Base-by-base conservation (phyloP, 2,797 vertebrate species). In the Ptychobarbus kaznakovi region DNA sequence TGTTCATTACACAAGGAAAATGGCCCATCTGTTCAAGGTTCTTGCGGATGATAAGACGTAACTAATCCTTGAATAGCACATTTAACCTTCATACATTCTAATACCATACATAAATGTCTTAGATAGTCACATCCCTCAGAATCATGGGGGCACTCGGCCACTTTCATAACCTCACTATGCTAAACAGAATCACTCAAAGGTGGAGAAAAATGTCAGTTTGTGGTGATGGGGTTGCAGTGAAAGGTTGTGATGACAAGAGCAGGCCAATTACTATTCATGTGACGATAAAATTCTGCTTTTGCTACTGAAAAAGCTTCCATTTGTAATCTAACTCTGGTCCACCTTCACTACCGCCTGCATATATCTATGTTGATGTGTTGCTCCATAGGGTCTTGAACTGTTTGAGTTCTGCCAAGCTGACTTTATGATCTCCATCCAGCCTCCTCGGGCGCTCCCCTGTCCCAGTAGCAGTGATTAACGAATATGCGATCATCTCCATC, bases 371-470 rank as follows among this genome's bases (percentile, higher is more conserved):
- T 66, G 65, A 74, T 6, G 84, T 86, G 81, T 74, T 81, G 75
- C 40, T 79, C 80, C 83, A 81, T 65, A 51, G 44, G 44, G 85
- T 61, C 56, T 77, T 75, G 49, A 89, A 72, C 86, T 82, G 87
- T 84, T 87, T 82, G 83, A 35, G 86, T 86, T 87, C 88, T 90
- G 91, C 91, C 91, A 90, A 89, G 87, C 73, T 73, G 20, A 81
- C 79, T 89, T 89, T 93, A 87, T 94, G 89, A 93, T 93, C 87
- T 61, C 35, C 20, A 79, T 91, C 91, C 93, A 92, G 90, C 87
- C 77, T 80, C 72, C 81, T 82, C 66, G 82, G 84, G 81, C 84
- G 87, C 86, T 89, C n/a, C 79, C 90, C 89, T 85, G 88, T 88
- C 78, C 87, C 83, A 84, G 90, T 92, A 92, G 89, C 91, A 89